A percentile compares a stretch with the other conserved stretches of the same genome.
These are phyloP conservation scores for Thinocorus orbignyianus DNA, from an alignment of 2,113 vertebrate species.

Conservation along the genomic window DNA sequence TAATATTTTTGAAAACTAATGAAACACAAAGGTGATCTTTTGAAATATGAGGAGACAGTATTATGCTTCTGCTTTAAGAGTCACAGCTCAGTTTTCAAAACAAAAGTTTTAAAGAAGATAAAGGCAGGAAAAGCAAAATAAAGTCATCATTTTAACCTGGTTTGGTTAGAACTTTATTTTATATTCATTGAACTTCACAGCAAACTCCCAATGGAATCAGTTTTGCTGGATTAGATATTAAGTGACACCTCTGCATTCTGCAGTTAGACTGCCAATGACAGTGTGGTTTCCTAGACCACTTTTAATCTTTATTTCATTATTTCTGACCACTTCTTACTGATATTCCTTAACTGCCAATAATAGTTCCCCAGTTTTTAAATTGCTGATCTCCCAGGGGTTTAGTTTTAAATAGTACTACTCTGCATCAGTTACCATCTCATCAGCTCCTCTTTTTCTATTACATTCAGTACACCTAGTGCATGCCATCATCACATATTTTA, in stretches of 20 bases:
- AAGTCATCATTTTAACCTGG: neutral
- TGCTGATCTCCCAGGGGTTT: neutral
- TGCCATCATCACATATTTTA: neutral
- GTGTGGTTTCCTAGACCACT: neutral
- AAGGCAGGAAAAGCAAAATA: neutral
- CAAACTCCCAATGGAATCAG: neutral
- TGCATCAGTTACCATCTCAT: neutral
- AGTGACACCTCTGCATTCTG: neutral
- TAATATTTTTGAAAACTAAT: neutral
- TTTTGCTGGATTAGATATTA: neutral
- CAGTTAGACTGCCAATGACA: neutral
- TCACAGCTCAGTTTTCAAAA: neutral
- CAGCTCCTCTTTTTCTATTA: neutral
- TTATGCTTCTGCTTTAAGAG: neutral
- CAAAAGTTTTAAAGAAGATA: neutral
- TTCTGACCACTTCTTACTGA: neutral
- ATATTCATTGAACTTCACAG: neutral
- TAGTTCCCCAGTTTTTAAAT: neutral
- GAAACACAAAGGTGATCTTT: neutral
- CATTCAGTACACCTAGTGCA: neutral
- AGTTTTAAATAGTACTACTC: neutral
- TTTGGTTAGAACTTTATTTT: neutral
- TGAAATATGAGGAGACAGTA: neutral
- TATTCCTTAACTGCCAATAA: neutral
- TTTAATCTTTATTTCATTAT: neutral